Evolutionary conservation across 2,113 vertebrate species (phyloP), one percentile per base, ranked within the genome.

Genomic region (Callionymus lyra): DNA sequence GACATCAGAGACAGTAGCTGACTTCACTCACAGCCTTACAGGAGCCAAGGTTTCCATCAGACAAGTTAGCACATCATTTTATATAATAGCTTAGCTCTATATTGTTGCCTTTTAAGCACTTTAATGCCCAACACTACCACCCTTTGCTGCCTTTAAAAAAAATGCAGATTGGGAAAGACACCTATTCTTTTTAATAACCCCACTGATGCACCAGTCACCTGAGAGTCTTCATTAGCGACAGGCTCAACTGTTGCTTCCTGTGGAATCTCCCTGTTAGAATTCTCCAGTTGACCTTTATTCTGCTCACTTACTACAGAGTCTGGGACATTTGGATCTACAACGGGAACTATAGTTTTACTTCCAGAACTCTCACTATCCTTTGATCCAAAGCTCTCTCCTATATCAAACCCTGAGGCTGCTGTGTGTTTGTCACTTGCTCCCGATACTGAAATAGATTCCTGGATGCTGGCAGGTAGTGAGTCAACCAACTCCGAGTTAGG

Each of bases 181-280:
- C n/a, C n/a, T n/a, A n/a, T n/a, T n/a, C n/a, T n/a, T n/a, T n/a
- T n/a, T n/a, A n/a, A n/a, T n/a, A n/a, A n/a, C n/a, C n/a, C n/a
- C n/a, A 35, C 10, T n/a, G 34, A n/a, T 8, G 21, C 21, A 70
- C 21, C n/a, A 35, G 53, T 84, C 76, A 86, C 79, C 81, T 84
- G 65, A 65, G 34, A 36, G 1, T 78, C 65, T 51, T 66, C 58
- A 63, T 58, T 55, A 49, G 21, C 65, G 55, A 54, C 34, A 46
- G 48, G 44, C 33, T 56, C 49, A 59, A 36, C 17, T 38, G 59
- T 46, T 32, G 45, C 44, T 36, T 73, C 65, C 15, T 35, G 50
- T 71, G 60, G 68, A 50, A 65, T 58, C 51, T 53, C 49, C 62
- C 38, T 12, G n/a, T 59, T 39, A 52, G 38, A 31, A 10, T 67